Evolutionary conservation across 2,113 vertebrate genomes (phyloP).

Genomic region (Macquaria australasica): DNA sequence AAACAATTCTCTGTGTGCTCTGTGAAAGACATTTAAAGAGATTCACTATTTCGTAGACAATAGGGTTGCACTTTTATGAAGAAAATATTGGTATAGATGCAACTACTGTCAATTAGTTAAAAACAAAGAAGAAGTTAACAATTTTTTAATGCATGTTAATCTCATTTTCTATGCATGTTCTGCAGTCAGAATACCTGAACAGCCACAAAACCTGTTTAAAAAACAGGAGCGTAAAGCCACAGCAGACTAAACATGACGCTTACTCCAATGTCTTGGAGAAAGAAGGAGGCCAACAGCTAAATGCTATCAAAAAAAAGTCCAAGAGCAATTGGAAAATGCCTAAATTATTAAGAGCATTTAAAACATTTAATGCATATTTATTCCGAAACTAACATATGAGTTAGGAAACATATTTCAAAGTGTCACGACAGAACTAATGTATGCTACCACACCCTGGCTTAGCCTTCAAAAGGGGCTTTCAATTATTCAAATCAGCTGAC

Average conservation of each 20-base stretch:
- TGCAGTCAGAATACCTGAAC: not conserved
- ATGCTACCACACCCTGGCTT: slow-evolving; percentile 48
- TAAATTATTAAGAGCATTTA: slow-evolving; percentile 10
- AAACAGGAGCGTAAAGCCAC: not conserved
- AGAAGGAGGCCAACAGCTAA: not conserved
- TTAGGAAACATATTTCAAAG: not conserved
- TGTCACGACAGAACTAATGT: not conserved
- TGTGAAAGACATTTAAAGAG: slow-evolving; percentile 52
- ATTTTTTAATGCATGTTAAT: not conserved
- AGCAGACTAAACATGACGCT: not conserved
- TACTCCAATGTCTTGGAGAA: not conserved
- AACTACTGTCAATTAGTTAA: not conserved
- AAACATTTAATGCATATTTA: not conserved
- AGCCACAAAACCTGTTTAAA: not conserved
- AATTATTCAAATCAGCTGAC: slow-evolving; percentile 81
- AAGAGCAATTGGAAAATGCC: not conserved
- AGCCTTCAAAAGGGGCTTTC: slow-evolving; percentile 61
- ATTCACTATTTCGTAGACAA: not conserved
- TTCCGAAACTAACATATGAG: not conserved
- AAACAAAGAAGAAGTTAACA: not conserved
- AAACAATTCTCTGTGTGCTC: slow-evolving; percentile 78
- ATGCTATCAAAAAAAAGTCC: not conserved
- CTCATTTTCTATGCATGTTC: not conserved
- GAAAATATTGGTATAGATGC: not conserved
- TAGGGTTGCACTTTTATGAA: not conserved